phyloP scores from a whole-genome alignment of 1,140 invertebrate genomes.

The Drosophila nannoptera region DNA sequence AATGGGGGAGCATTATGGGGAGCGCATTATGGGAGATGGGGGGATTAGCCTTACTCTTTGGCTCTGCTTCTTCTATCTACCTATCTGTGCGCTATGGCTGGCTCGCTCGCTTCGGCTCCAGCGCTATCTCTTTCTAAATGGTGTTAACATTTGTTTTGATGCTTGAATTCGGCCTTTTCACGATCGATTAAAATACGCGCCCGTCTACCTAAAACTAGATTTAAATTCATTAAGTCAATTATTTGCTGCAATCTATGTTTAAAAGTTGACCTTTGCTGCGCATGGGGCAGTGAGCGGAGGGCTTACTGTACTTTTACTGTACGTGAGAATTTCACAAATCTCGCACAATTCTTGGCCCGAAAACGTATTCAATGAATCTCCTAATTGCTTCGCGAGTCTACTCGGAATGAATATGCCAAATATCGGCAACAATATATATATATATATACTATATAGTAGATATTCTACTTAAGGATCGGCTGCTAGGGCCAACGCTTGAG shows the following conservation, averaged over 20 bases:
- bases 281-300: conserved; percentile 13
- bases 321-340: conserved; percentile 3
- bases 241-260: conserved; percentile 8
- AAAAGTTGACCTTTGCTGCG: conserved; percentile 31
- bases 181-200: no score
- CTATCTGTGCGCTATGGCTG: not conserved
- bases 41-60: not conserved
- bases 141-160: no score
- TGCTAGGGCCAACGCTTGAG: not conserved
- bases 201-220: no score
- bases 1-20: conserved; percentile 27
- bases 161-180: no score
- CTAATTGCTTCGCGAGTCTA: no score
- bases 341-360: not conserved
- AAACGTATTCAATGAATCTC: conserved; percentile 1
- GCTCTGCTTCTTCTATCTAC: not conserved
- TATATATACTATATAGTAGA: not conserved
- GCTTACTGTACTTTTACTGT: conserved; percentile 11
- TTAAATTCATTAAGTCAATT: no score
- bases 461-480: not conserved
- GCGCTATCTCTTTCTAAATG: conserved; percentile 6
- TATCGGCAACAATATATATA: conserved; percentile 3
- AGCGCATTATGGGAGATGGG: not conserved
- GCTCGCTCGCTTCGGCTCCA: conserved; percentile 8
- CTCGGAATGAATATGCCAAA: conserved; percentile 7